phyloP scores from a whole-genome alignment of 2,797 vertebrate genomes.

The Falco columbarius region DNA sequence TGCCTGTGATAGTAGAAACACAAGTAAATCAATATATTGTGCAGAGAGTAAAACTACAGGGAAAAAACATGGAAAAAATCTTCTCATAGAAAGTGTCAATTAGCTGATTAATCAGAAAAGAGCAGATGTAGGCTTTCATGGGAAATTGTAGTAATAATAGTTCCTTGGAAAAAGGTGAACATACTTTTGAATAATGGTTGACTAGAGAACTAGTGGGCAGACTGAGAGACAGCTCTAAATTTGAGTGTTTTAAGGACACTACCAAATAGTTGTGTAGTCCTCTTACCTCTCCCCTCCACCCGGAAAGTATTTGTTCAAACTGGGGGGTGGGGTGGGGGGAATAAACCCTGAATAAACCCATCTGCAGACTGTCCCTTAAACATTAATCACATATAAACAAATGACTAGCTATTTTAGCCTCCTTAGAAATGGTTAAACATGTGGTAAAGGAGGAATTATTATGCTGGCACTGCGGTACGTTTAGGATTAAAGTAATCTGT shows the following conservation, averaged over 20 bases:
- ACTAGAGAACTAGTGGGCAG: neutral
- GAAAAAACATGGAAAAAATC: neutral
- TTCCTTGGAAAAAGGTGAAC: neutral
- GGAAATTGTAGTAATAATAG: neutral
- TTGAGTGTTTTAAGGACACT: neutral
- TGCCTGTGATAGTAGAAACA: neutral
- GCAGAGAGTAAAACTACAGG: neutral
- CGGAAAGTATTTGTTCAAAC: neutral
- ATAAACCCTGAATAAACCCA: neutral
- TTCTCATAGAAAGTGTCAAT: neutral
- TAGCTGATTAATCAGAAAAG: neutral
- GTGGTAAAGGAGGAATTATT: neutral
- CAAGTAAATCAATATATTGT: neutral
- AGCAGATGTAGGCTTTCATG: neutral
- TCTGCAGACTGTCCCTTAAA: neutral
- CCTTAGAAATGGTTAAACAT: conserved; percentile 3
- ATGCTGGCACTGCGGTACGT: neutral
- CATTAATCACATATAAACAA: neutral
- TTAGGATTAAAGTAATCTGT: conserved; percentile 54
- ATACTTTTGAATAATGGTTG: neutral
- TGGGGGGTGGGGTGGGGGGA: fast-evolving
- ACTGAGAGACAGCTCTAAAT: neutral
- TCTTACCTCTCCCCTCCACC: too few relatives aligned
- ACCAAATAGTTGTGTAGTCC: neutral
- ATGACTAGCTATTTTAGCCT: neutral